Evolutionary conservation across 2,888 invertebrate genomes (phyloP), one percentile per base, ranked within the genome.

Genomic region (Cyaniris semiargus): DNA sequence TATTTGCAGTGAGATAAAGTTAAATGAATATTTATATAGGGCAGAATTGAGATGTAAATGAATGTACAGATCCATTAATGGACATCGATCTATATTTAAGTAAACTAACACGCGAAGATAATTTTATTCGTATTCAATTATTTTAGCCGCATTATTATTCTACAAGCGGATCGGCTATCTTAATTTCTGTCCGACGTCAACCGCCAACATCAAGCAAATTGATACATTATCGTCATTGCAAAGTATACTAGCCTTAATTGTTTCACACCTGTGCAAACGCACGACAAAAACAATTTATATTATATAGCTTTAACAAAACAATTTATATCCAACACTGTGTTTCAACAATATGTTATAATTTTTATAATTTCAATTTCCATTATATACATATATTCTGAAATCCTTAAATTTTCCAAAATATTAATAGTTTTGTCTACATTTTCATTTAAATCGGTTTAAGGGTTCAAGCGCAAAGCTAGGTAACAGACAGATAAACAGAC

Each of bases 11-110:
- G 83, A 87, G 87, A 88, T 89, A 87, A 87, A 86, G 83, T 83
- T 83, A 81, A 84, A 89, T 90, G 87, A 91, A 89, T 89, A 90
- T 90, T 88, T 88, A 89, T 89, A 88, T 85, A 85, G 82, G 79
- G 81, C 81, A 83, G 82, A 87, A 91, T 90, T 88, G 85, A 90
- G 88, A 89, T 89, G 88, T 89, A 87, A 88, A 89, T 90, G 86
- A 88, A 88, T 88, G 86, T 87, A 86, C 86, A 86, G 85, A 84
- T 84, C 85, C 85, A 89, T 88, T 87, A 88, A 88, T 82, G 83
- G 84, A 86, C 85, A 83, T 83, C 83, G 82, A 80, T 83, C 83
- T 83, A 84, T 83, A 86, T 85, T 84, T 82, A 83, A 80, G 80
- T 81, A 81, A 81, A 81, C 81, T 83, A 82, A 81, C 83, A 81